A percentile compares a stretch with the other conserved stretches of the same genome.
Evolutionary conservation across 2,888 invertebrate genomes (phyloP).

Genomic region (Salticus scenicus): DNA sequence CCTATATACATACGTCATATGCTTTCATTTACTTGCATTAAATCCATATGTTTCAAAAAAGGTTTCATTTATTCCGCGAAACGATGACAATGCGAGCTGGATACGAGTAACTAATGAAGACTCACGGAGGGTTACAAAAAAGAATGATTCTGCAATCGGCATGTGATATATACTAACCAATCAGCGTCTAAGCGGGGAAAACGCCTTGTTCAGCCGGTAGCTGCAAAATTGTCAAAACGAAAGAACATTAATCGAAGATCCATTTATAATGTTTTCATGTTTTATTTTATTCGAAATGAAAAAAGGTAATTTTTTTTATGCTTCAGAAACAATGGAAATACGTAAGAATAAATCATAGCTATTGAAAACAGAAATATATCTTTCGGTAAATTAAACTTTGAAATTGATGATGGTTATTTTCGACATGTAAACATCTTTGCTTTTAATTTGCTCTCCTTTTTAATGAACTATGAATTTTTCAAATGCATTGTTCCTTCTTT

Average conservation of each 20-base stretch:
- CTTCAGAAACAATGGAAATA: constrained; percentile 45
- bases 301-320: constrained; percentile 25
- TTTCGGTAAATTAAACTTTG: constrained; percentile 57
- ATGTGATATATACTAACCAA: constrained; percentile 54
- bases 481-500: neutral
- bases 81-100: constrained; percentile 60
- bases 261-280: constrained; percentile 51
- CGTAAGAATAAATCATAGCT: constrained; percentile 57
- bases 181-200: constrained; percentile 16
- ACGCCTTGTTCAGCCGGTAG: constrained; percentile 28
- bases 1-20: constrained; percentile 43
- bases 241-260: constrained; percentile 62
- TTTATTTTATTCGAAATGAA: constrained; percentile 29
- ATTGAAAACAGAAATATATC: constrained; percentile 65
- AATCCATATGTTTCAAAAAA: constrained; percentile 61
- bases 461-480: constrained; percentile 9
- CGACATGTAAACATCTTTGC: constrained; percentile 26
- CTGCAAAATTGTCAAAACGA: constrained; percentile 63
- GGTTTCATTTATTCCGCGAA: constrained; percentile 62
- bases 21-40: constrained; percentile 57
- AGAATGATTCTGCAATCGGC: constrained; percentile 65
- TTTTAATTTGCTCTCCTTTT: constrained; percentile 12
- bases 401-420: constrained; percentile 57
- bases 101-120: constrained; percentile 65
- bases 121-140: constrained; percentile 33